Evolutionary conservation across 2,888 invertebrate species (phyloP), one percentile per base, ranked within the genome.

Genomic region (Aelia acuminata): DNA sequence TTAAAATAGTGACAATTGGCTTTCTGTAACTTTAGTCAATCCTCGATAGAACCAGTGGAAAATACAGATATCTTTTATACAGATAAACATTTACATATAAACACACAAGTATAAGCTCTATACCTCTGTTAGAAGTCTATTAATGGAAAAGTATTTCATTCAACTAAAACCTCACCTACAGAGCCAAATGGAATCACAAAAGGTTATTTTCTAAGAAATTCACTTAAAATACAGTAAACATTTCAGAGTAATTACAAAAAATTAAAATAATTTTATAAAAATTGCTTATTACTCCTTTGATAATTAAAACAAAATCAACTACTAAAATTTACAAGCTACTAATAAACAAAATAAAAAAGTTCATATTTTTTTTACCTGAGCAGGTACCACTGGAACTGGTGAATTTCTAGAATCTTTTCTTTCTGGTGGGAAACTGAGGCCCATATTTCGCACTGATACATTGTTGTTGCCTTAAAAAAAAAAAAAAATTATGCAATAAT

Each of bases 341-440:
- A n/a, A n/a, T 53, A 10, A 8, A n/a, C n/a, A n/a, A n/a, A n/a
- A n/a, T n/a, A n/a, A n/a, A n/a, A n/a, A n/a, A n/a, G n/a, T n/a
- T n/a, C n/a, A n/a, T n/a, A n/a, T 7, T 31, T 31, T 57, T 53
- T 53, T 75, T 87, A 88, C 85, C 86, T 89, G 89, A 13, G 89
- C 88, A 49, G 89, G 89, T 20, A 88, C 88, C 4, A 88, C 80
- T 26, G 90, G 90, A 75, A 89, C 90, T n/a, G 90, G 90, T 10
- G 90, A 90, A 85, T 90, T 90, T 1, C 90, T 89, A n/a, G 90
- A 89, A 53, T 90, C 90, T 88, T 90, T 90, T 53, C 89, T 88
- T 3, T 89, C 90, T 10, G 89, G 26, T 50, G 89, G 84, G 57
- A 89, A 90, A 57, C 84, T 70, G 35, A 89, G 86, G 20, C 85